Conservation (phyloP, 2,888 invertebrate species). For the Lasioglossum marginatum region DNA sequence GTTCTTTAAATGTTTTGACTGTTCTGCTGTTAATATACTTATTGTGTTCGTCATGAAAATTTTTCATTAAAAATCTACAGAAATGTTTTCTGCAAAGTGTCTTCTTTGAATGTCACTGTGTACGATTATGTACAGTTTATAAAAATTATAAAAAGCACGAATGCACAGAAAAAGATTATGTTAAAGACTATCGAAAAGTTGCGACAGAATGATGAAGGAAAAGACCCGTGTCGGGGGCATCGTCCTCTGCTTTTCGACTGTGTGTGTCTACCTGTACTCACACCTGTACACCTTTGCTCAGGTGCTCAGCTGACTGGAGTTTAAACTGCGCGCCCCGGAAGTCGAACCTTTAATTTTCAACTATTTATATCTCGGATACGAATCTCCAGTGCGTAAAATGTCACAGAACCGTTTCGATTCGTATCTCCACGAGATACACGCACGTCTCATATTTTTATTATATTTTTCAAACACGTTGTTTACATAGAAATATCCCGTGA, state of each 20-base stretch:
- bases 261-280: not conserved
- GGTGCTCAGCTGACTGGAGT: not conserved
- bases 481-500: not conserved
- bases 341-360: not conserved
- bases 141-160: not conserved
- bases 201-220: not conserved
- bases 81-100: not conserved
- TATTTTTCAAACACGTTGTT: not conserved
- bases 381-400: not conserved
- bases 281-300: not conserved
- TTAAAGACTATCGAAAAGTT: not conserved
- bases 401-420: not conserved
- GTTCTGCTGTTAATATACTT: not conserved
- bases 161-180: not conserved
- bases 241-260: conserved; percentile 2
- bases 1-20: no score
- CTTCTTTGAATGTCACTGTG: not conserved
- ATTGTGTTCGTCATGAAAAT: not conserved
- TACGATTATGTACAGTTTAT: not conserved
- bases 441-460: not conserved
- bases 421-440: not conserved
- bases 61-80: not conserved
- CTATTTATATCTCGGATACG: not conserved
- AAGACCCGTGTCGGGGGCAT: not conserved
- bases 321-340: not conserved